phyloP scores from a whole-genome alignment of 2,888 invertebrate species.

The Cerceris ruficornis region DNA sequence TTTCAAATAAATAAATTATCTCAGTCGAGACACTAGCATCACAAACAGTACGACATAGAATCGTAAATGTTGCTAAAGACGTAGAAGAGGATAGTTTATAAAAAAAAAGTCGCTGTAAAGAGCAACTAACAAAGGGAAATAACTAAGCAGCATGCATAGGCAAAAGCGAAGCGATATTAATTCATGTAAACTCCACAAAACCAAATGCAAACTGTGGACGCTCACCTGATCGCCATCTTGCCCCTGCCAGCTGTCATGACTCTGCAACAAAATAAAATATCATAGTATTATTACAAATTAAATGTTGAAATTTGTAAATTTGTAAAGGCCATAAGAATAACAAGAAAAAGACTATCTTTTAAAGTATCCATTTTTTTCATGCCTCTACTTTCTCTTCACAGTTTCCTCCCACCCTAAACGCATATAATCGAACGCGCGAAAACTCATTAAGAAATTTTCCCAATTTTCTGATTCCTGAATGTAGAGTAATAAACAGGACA shows the following conservation, averaged over 20 bases:
- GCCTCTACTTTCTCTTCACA: too few species aligned
- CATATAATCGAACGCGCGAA: too few species aligned
- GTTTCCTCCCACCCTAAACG: too few species aligned
- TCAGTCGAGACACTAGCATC: too few species aligned
- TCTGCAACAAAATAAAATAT: conserved; percentile 82
- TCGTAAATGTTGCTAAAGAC: too few species aligned
- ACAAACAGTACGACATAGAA: too few species aligned
- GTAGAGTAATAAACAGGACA: not conserved
- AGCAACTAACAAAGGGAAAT: conserved; percentile 26
- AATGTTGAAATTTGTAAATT: not conserved
- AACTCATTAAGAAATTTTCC: too few species aligned
- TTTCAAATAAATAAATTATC: too few species aligned
- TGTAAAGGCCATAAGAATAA: not conserved
- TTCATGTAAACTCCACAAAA: not conserved
- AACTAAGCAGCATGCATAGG: conserved; percentile 20
- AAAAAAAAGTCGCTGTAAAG: conserved; percentile 3
- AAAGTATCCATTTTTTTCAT: too few species aligned
- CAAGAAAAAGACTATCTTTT: too few species aligned
- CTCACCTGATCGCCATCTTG: conserved; percentile 85
- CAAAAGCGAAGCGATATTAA: conserved; percentile 41
- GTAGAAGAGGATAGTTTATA: too few species aligned
- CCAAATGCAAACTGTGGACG: conserved; percentile 19
- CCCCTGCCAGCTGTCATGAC: conserved; percentile 85
- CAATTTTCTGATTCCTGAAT: not conserved
- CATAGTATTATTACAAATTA: not conserved